Percentiles rank a stretch among this genome's conserved stretches.
Conservation (phyloP, 2,797 vertebrate species). For the Cuculus canorus region DNA sequence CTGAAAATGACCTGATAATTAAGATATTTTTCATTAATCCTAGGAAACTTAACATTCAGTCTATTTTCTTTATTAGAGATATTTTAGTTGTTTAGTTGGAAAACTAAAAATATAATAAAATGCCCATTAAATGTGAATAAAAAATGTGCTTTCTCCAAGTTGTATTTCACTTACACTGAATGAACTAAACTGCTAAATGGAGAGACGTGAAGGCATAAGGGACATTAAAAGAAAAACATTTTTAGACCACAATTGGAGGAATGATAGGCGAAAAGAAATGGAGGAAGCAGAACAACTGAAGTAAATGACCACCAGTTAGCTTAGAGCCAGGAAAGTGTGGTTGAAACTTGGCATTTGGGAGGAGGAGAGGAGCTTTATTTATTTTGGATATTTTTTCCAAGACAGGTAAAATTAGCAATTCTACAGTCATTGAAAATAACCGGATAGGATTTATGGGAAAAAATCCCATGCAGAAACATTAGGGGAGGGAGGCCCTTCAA, state of each 20-base stretch:
- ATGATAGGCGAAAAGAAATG: not conserved
- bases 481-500: too few species aligned
- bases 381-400: not conserved
- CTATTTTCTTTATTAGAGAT: not conserved
- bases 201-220: not conserved
- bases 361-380: not conserved
- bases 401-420: not conserved
- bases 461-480: too few species aligned
- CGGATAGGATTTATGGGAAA: not conserved
- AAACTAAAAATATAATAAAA: not conserved
- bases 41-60: not conserved
- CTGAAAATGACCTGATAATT: not conserved
- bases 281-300: not conserved
- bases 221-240: not conserved
- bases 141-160: not conserved
- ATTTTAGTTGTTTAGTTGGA: not conserved
- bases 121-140: not conserved
- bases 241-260: not conserved
- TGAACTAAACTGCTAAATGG: not conserved
- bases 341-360: not conserved
- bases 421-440: not conserved
- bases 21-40: not conserved
- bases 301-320: not conserved
- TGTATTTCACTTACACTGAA: not conserved
- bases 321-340: not conserved